Evolutionary conservation across 2,113 vertebrate genomes (phyloP), one percentile per base, ranked within the genome.

Genomic region (Paedocypris sp.): DNA sequence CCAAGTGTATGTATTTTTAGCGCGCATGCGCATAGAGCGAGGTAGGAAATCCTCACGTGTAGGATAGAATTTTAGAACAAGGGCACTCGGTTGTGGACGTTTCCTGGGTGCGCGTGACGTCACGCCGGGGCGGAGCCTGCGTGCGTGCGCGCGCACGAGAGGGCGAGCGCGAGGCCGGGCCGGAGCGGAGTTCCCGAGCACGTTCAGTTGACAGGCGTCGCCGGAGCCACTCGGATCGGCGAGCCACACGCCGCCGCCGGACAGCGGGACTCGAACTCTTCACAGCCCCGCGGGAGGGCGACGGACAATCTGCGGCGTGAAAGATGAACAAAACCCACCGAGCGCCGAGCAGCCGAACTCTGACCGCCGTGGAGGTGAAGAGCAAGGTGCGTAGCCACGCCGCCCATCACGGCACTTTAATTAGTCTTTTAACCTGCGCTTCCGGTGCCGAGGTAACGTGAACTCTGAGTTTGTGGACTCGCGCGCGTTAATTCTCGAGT

Each of bases 261-360:
- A 56, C 19, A 28, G n/a, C n/a, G n/a, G n/a, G n/a, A n/a, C n/a
- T n/a, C n/a, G n/a, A n/a, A n/a, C n/a, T n/a, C n/a, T n/a, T n/a
- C n/a, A n/a, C n/a, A n/a, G n/a, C n/a, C 71, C 58, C 73, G 31
- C 53, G 54, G 62, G 71, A 64, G 75, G 70, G 73, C 66, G 64
- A 74, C 67, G 42, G 68, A 51, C 62, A 42, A 59, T 42, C 35
- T 64, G 43, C 47, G 64, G 73, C 66, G 68, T 66, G 51, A 84
- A 86, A 82, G 80, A 87, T 87, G 86, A 87, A 87, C 82, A 87
- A 81, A 66, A 84, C 69, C 77, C 81, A 85, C 67, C 79, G 83
- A 77, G 77, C 75, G 62, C 72, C 83, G 83, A 86, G 85, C 78
- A 83, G 50, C 80, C 83, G 80, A 45, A 79, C 75, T 47, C 76